These are phyloP conservation scores for Acanthosepion esculentum DNA, from an alignment of 2,888 invertebrate species.

Conservation along the genomic window DNA sequence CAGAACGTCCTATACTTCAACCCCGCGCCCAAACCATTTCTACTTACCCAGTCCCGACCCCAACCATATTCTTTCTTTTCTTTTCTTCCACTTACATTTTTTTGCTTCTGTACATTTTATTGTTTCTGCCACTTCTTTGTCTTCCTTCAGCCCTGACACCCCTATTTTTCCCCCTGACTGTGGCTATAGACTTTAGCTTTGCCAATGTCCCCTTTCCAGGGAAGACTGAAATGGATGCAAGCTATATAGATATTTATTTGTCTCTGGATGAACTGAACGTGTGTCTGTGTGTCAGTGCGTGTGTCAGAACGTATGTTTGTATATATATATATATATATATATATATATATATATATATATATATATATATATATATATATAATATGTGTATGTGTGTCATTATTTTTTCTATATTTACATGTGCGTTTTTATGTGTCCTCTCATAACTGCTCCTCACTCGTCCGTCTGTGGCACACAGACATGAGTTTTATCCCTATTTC, in stretches of 20 bases:
- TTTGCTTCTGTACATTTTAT: neutral
- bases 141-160: neutral
- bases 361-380: neutral
- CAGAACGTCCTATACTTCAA: neutral
- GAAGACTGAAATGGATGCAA: neutral
- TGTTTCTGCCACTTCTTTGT: slow-evolving; percentile 12
- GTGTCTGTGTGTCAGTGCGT: slow-evolving; percentile 14
- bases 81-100: neutral
- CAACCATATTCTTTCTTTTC: neutral
- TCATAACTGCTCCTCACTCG: neutral
- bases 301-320: neutral
- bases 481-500: slow-evolving; percentile 33
- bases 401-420: neutral
- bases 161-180: neutral
- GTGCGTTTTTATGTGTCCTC: neutral
- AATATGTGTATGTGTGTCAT: neutral
- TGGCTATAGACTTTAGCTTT: slow-evolving; percentile 20
- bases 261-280: neutral
- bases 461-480: neutral
- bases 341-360: neutral
- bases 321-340: neutral
- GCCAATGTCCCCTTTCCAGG: neutral
- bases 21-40: too few species aligned
- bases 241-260: slow-evolving; percentile 8
- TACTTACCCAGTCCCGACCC: neutral